phyloP scores from a whole-genome alignment of 2,113 vertebrate species.

The Pseudopodoces humilis region DNA sequence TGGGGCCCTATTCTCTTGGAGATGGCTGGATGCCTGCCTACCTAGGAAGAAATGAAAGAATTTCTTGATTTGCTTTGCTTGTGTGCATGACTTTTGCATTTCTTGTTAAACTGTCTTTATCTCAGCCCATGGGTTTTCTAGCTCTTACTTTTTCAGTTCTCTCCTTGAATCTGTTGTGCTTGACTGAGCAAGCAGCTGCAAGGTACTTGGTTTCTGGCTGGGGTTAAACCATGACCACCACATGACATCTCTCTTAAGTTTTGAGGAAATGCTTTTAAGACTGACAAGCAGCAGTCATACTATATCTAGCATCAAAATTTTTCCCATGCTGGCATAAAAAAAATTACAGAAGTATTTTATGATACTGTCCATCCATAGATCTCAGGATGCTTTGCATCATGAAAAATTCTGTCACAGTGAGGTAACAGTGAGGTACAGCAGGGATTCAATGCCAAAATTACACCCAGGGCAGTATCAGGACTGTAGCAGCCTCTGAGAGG shows the following conservation, averaged over 20 bases:
- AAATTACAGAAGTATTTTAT: neutral
- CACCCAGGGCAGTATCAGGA: neutral
- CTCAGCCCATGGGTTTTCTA: neutral
- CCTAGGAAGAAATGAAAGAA: neutral
- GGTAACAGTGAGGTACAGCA: neutral
- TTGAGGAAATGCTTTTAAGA: neutral
- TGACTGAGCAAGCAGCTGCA: neutral
- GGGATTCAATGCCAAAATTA: neutral
- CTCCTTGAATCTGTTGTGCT: neutral
- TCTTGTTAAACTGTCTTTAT: neutral
- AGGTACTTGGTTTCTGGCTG: neutral
- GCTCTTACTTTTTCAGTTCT: neutral
- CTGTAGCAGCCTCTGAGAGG: neutral
- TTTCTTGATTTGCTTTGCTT: neutral
- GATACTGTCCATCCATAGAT: neutral
- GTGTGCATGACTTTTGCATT: neutral
- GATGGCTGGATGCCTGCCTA: neutral
- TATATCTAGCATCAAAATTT: neutral
- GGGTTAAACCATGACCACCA: neutral
- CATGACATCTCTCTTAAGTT: neutral
- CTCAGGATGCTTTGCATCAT: neutral
- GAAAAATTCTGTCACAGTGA: neutral
- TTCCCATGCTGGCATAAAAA: accelerated
- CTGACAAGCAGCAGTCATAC: neutral
- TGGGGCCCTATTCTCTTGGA: neutral